Conservation (phyloP, 2,888 invertebrate genomes). For the Furcula furcula region DNA sequence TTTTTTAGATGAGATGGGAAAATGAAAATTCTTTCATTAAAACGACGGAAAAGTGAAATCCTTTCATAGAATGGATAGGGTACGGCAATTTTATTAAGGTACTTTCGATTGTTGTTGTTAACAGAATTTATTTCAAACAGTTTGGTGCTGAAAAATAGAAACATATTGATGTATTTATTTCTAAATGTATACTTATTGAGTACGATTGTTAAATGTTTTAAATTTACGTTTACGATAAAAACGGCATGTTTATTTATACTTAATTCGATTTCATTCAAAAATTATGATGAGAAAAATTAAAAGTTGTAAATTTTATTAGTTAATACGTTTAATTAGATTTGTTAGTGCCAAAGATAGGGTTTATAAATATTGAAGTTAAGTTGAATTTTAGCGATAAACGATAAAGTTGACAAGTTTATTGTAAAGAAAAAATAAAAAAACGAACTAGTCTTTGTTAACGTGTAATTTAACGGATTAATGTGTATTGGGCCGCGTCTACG, state of each 20-base stretch:
- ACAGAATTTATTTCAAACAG: slow-evolving; percentile 17
- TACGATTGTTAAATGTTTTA: slow-evolving; percentile 13
- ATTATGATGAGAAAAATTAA: slow-evolving; percentile 39
- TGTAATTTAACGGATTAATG: slow-evolving; percentile 59
- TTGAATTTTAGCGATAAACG: slow-evolving; percentile 68
- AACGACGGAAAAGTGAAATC: too few relatives aligned
- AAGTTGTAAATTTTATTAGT: slow-evolving; percentile 48
- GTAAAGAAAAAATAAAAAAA: slow-evolving; percentile 66
- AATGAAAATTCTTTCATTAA: slow-evolving; percentile 5
- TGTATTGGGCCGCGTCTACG: slow-evolving; percentile 54
- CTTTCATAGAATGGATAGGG: slow-evolving; percentile 7
- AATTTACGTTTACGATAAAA: slow-evolving; percentile 15
- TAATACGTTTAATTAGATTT: slow-evolving; percentile 70
- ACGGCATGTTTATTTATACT: slow-evolving; percentile 39
- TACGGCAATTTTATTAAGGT: slow-evolving; percentile 17
- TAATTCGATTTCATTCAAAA: slow-evolving; percentile 39
- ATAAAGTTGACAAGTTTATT: slow-evolving; percentile 57
- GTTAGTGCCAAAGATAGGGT: slow-evolving; percentile 79
- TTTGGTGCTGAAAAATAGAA: slow-evolving; percentile 22
- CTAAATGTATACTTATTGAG: slow-evolving; percentile 7
- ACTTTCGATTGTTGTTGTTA: slow-evolving; percentile 22
- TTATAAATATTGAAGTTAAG: slow-evolving; percentile 70
- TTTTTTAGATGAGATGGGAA: slow-evolving; percentile 10
- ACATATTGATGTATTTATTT: slow-evolving; percentile 5
- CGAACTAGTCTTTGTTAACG: slow-evolving; percentile 76